These are phyloP conservation scores for Alces alces DNA, from an alignment of 2,113 vertebrate genomes.

Conservation along the genomic window DNA sequence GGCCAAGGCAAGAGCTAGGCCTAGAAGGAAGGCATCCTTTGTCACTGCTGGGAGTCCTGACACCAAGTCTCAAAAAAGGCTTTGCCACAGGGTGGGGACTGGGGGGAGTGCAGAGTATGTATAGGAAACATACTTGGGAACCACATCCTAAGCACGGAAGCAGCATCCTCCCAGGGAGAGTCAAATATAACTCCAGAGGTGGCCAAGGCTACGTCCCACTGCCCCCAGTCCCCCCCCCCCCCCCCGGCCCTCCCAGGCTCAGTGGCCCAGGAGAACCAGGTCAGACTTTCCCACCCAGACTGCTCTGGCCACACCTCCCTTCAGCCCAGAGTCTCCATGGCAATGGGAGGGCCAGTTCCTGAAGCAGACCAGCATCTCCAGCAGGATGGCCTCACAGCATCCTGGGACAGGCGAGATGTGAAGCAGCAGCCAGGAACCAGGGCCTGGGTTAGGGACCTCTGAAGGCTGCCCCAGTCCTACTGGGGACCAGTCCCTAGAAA, in stretches of 20 bases:
- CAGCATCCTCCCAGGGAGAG: not conserved
- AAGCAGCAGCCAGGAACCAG: not conserved
- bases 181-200: not conserved
- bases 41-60: not conserved
- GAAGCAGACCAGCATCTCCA: not conserved
- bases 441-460: not conserved
- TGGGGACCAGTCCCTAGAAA: not conserved
- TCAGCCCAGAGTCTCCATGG: not conserved
- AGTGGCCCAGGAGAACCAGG: not conserved
- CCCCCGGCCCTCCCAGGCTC: not conserved
- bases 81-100: not conserved
- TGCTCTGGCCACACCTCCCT: not conserved
- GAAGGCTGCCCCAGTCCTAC: not conserved
- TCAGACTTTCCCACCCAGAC: not conserved
- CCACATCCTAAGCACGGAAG: not conserved
- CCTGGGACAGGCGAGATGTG: not conserved
- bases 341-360: not conserved
- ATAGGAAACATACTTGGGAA: not conserved
- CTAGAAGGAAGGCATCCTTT: not conserved
- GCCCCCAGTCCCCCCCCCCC: not conserved
- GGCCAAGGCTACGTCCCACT: not conserved
- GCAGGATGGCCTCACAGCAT: not conserved
- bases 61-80: not conserved
- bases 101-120: too few relatives aligned
- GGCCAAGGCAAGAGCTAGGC: not conserved